These are phyloP conservation scores for Polyergus mexicanus DNA, from an alignment of 1,140 invertebrate species.

Conservation along the genomic window DNA sequence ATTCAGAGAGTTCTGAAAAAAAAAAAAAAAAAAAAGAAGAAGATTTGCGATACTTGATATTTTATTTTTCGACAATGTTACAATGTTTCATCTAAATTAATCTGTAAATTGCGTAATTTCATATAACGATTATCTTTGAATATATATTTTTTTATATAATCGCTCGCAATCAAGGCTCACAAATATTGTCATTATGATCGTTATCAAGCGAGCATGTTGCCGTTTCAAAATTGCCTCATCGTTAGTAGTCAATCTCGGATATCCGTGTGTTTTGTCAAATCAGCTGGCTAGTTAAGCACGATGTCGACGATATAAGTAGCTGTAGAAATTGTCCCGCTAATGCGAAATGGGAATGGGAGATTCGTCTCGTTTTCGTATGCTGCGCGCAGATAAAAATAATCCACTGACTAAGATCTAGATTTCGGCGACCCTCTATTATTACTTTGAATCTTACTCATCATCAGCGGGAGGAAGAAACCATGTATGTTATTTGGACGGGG, in stretches of 20 bases:
- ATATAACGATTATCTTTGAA: not conserved
- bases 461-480: conserved; percentile 34
- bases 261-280: conserved; percentile 32
- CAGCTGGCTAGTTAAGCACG: conserved; percentile 14
- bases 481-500: not conserved
- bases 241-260: not conserved
- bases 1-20: not conserved
- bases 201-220: conserved; percentile 27
- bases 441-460: conserved; percentile 52
- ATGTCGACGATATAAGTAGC: conserved; percentile 1
- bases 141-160: conserved; percentile 16
- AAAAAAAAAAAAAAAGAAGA: not conserved
- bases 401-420: conserved; percentile 71
- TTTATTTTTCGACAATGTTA: not conserved
- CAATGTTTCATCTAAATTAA: not conserved
- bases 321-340: conserved; percentile 15
- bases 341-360: conserved; percentile 36
- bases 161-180: not conserved
- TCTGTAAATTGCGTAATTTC: conserved; percentile 37
- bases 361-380: conserved; percentile 20
- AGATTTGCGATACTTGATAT: not conserved
- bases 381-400: conserved; percentile 72
- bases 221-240: conserved; percentile 39
- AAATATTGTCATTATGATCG: not conserved
- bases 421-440: conserved; percentile 74